A percentile compares a stretch with the other conserved stretches of the same genome.
Evolutionary conservation across 2,888 invertebrate genomes (phyloP).

Genomic region (Heterodera filipjevi): DNA sequence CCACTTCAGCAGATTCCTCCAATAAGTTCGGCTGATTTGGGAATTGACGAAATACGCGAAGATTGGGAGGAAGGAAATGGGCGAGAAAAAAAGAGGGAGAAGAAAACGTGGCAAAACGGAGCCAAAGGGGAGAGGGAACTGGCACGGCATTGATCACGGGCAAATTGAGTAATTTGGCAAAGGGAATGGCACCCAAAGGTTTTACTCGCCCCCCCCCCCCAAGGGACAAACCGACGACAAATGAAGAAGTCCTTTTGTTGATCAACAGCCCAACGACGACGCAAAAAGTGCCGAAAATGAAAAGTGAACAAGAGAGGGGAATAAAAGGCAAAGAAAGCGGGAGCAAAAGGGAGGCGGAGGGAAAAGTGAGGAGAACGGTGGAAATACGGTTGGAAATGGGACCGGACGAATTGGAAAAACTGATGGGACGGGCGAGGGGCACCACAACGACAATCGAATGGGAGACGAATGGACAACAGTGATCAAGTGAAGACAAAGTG

Average conservation of each 20-base stretch:
- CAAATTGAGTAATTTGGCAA: too few species aligned
- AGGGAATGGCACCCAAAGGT: too few species aligned
- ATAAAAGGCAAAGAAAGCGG: background rate
- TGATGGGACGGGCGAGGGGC: constrained; percentile 30
- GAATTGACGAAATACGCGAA: too few species aligned
- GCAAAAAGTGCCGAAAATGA: background rate
- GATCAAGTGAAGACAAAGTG: background rate
- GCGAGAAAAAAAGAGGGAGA: background rate
- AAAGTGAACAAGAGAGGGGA: background rate
- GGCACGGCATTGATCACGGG: too few species aligned
- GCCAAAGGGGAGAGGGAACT: too few species aligned
- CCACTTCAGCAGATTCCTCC: background rate
- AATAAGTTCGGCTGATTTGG: background rate
- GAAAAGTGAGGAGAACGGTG: constrained; percentile 26
- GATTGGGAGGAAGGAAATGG: background rate
- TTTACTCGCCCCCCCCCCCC: too few species aligned
- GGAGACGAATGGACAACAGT: constrained; percentile 6
- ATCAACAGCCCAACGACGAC: background rate
- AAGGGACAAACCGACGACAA: background rate
- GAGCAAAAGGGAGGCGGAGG: too few species aligned
- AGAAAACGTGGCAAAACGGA: background rate
- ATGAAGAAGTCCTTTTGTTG: background rate
- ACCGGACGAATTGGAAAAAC: constrained; percentile 36
- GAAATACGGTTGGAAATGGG: constrained; percentile 42
- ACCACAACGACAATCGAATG: constrained; percentile 23